Conservation (phyloP, 2,797 vertebrate genomes). For the Emydoidea blandingii region DNA sequence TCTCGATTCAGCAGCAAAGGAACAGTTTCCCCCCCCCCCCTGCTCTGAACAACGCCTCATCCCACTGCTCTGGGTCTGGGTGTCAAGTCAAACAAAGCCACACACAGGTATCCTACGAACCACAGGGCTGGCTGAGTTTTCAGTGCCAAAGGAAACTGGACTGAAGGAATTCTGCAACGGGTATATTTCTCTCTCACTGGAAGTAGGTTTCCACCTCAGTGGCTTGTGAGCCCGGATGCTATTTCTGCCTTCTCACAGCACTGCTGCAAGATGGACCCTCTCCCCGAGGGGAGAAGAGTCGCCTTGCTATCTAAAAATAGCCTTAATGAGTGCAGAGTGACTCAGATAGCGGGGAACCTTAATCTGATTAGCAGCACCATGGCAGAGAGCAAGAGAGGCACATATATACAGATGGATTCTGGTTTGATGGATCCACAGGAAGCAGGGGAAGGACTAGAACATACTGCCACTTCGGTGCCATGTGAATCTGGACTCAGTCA, state of each 20-base stretch:
- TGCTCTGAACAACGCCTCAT: background rate
- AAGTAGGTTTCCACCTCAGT: background rate
- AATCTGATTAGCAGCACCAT: constrained; percentile 58
- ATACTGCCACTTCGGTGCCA: background rate
- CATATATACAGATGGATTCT: background rate
- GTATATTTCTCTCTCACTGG: background rate
- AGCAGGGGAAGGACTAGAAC: background rate
- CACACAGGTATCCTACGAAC: background rate
- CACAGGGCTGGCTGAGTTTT: rapidly evolving
- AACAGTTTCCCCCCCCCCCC: background rate
- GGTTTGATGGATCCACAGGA: constrained; percentile 46
- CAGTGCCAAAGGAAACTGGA: background rate
- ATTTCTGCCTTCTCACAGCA: background rate
- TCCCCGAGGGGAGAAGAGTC: constrained; percentile 34
- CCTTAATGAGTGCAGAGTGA: constrained; percentile 58
- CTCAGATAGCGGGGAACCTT: constrained; percentile 56
- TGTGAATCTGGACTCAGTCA: background rate
- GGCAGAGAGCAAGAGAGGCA: constrained; percentile 51
- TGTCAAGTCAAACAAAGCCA: background rate
- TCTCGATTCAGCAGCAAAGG: background rate
- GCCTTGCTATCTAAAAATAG: constrained; percentile 67
- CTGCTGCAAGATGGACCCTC: constrained; percentile 21
- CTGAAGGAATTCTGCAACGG: background rate
- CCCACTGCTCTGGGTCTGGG: background rate
- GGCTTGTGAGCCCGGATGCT: background rate